Evolutionary conservation across 2,113 vertebrate species (phyloP), one percentile per base, ranked within the genome.

Genomic region (Hippocampus abdominalis): DNA sequence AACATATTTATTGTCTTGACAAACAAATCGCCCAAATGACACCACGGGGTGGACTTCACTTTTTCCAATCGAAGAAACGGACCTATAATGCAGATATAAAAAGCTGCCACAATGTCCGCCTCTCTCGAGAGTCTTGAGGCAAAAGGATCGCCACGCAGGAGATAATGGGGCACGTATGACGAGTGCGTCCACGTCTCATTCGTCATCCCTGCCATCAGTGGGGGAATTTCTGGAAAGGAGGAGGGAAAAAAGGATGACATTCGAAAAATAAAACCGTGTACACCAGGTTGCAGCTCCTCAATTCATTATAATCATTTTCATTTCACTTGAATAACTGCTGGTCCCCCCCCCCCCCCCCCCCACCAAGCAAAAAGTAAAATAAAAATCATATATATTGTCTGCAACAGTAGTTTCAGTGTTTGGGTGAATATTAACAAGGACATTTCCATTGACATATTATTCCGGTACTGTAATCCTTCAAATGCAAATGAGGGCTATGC

Each of bases 31-130:
- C 4, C 6, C 20, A 7, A 20, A 49, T 29, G 29, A 29, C 29
- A 29, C 29, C 2, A 29, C 2, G 29, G 29, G 29, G 29, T 29
- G 29, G 29, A 29, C 29, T 29, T 36, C 5, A 36, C 5, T 36
- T 6, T 6, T 32, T 32, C 32, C 32, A 36, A 36, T 36, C 2
- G 32, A 36, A 36, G 32, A 9, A 65, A 81, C 89, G 95, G 90
- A 98, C 96, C 96, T 81, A 96, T 94, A 73, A 96, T 68, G 21
- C 89, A 91, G 82, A 96, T 87, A 82, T 98, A 98, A 81, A 96
- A 86, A 0, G 93, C 96, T 71, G 95, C 95, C 49, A 94, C 39
- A 18, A 98, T 90, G 73, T 98, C 96, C 20, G 94, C 95, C 89
- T 95, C 95, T 87, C 74, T 93, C 62, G 96, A 96, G 61, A 98